Percentiles rank a stretch among this genome's conserved stretches.
phyloP scores from a whole-genome alignment of 2,113 vertebrate genomes.

The Larimichthys crocea region DNA sequence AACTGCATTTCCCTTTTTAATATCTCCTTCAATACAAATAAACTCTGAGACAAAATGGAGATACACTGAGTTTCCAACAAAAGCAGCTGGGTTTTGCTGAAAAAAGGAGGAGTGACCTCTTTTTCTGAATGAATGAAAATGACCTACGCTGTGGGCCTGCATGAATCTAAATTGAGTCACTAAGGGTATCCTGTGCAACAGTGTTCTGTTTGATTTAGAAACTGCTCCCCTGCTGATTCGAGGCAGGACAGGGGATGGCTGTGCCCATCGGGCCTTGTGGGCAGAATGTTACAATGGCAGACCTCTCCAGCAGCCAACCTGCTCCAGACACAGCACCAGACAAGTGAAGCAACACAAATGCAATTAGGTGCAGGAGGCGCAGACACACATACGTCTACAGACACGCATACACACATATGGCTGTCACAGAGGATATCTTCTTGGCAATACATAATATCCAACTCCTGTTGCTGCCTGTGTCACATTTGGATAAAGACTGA shows the following conservation, averaged over 20 bases:
- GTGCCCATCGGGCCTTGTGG: constrained; percentile 46
- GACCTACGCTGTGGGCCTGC: constrained; percentile 64
- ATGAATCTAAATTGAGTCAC: constrained; percentile 66
- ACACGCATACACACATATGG: neutral
- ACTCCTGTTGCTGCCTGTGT: constrained; percentile 1
- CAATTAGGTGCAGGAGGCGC: constrained; percentile 41
- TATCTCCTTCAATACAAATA: constrained; percentile 3
- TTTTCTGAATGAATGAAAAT: constrained; percentile 74
- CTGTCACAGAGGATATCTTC: constrained; percentile 10
- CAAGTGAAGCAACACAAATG: constrained; percentile 36
- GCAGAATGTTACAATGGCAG: constrained; percentile 42
- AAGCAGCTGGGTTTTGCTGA: constrained; percentile 27
- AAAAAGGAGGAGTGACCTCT: constrained; percentile 64
- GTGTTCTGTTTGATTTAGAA: constrained; percentile 68
- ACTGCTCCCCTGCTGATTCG: constrained; percentile 64
- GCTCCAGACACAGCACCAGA: constrained; percentile 40
- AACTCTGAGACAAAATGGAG: constrained; percentile 51
- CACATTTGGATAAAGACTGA: neutral
- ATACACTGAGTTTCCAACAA: constrained; percentile 33
- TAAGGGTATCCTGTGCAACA: constrained; percentile 60
- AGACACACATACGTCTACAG: constrained; percentile 4
- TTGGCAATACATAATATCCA: neutral
- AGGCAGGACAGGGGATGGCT: constrained; percentile 42
- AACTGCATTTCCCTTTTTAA: constrained; percentile 33
- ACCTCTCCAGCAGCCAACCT: constrained; percentile 44